Evolutionary conservation across 2,888 invertebrate genomes (phyloP), one percentile per base, ranked within the genome.

Genomic region (Mythimna ferrago): DNA sequence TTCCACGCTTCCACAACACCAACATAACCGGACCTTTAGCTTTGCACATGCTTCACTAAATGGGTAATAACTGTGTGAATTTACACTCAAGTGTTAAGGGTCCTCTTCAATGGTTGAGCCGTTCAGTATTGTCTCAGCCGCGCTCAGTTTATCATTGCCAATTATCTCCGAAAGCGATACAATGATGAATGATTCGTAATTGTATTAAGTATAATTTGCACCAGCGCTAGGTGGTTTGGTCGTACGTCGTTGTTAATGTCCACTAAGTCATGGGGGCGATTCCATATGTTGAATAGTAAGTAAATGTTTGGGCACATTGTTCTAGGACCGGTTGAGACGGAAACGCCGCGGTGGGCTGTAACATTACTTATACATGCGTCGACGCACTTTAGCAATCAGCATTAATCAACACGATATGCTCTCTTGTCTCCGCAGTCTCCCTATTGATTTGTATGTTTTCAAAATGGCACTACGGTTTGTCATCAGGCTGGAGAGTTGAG

Each of bases 361-460:
- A 87, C 93, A 95, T 96, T 95, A 95, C 93, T 95, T 96, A 95
- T 96, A 93, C 95, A 96, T 94, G 94, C 94, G 93, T 92, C 91
- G 93, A 93, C 93, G 94, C 93, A 93, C 93, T 95, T 94, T 94
- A 95, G 95, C 95, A 96, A 96, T 96, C 95, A 96, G 93, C 96
- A 96, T 96, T 95, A 93, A 95, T 96, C 96, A 95, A 93, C 93
- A 91, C 91, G 92, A 93, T 94, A 92, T 93, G 93, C 92, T 91
- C 90, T 92, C 91, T 91, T 92, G 94, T 93, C 93, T 92, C 90
- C 86, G 88, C 89, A 89, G 92, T 90, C 90, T 90, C 85, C 87
- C 86, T 87, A 91, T 90, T 93, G 93, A 94, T 93, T 95, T 95
- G 94, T 94, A 93, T 94, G 93, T 94, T 93, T 93, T 92, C 90